Base-by-base conservation (phyloP, 2,797 vertebrate species). In the Gadopsis bispinosus region DNA sequence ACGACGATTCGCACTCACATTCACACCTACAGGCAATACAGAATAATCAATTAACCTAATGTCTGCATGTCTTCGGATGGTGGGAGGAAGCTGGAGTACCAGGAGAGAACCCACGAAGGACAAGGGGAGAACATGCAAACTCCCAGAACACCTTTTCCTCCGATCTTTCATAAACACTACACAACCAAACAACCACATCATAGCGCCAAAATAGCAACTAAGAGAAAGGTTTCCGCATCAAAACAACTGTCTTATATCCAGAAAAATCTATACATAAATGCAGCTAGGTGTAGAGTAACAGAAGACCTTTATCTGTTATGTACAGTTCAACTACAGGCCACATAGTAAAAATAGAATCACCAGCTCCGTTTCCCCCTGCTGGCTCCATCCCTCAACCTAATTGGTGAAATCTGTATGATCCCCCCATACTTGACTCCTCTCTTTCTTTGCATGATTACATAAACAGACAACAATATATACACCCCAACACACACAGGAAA, bases 401-500 rank as follows among this genome's bases (percentile, higher is more conserved):
- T 51, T 17, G 55, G n/a, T 73, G 41, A 50, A 58, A 60, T 51
- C 64, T 73, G n/a, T 29, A 43, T n/a, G 37, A 73, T 77, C 8
- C 41, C 31, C 62, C 43, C 47, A 61, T 20, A 33, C 55, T 54
- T 58, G 69, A 84, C 76, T 81, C 61, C 20, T 22, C 33, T 62
- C 26, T 51, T 76, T 75, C 72, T 68, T 19, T 66, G 50, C 68
- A 33, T 67, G 83, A 71, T 89, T 84, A 64, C 54, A 54, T 54
- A 83, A 73, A 76, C 56, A 75, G 63, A 60, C 55, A 83, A 75
- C 59, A 75, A 50, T 56, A 73, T 35, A 80, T 77, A 73, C 80
- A 64, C 71, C 74, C 72, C 51, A 55, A 80, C 81, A 79, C 89
- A 79, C 81, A 91, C 89, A 93, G 92, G 92, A 95, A 93, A 77